A percentile compares a stretch with the other conserved stretches of the same genome.
Evolutionary conservation across 2,797 vertebrate genomes (phyloP).

Genomic region (Typhlichthys eigenmanni): DNA sequence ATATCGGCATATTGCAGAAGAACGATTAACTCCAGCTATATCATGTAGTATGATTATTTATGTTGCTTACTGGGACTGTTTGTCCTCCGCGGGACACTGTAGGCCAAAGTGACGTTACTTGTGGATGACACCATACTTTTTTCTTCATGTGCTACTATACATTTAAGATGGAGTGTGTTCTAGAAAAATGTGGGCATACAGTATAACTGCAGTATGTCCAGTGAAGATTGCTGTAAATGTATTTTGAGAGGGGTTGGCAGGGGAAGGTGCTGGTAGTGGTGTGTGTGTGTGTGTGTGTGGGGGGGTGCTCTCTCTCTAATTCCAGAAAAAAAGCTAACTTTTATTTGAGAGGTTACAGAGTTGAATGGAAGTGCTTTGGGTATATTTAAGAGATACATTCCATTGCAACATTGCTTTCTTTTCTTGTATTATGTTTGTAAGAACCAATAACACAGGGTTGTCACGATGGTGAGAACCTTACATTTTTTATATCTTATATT

Average conservation of each 20-base stretch:
- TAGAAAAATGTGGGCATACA: not conserved
- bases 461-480: conserved; percentile 72
- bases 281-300: no score
- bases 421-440: conserved; percentile 29
- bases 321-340: conserved; percentile 65
- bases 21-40: conserved; percentile 10
- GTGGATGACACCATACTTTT: conserved; percentile 17
- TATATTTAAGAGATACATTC: conserved; percentile 69
- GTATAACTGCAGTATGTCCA: no score
- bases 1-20: conserved; percentile 24
- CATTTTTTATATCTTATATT: conserved; percentile 61
- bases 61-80: conserved; percentile 13
- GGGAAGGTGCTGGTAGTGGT: no score
- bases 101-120: conserved; percentile 8
- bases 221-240: no score
- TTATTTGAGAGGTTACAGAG: conserved; percentile 21
- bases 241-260: no score
- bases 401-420: conserved; percentile 19
- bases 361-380: conserved; percentile 68
- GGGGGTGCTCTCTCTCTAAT: conserved; percentile 28
- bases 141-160: conserved; percentile 19
- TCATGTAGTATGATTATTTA: not conserved
- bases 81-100: conserved; percentile 7
- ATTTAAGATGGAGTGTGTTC: conserved; percentile 19
- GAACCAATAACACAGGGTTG: conserved; percentile 50